Percentiles rank a stretch among this genome's conserved stretches.
Evolutionary conservation across 1,140 invertebrate species (phyloP).

Genomic region (Pogonomyrmex barbatus): DNA sequence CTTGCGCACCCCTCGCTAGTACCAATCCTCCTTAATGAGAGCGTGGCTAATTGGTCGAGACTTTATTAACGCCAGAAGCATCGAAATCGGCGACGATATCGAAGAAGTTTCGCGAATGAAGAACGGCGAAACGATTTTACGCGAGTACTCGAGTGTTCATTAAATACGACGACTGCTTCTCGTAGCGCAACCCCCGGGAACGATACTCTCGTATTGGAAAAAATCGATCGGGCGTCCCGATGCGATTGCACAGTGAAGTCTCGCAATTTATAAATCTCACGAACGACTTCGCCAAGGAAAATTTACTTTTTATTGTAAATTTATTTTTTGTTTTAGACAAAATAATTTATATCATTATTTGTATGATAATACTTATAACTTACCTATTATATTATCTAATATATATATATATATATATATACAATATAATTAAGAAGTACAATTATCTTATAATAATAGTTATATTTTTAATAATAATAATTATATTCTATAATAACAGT

Average conservation of each 20-base stretch:
- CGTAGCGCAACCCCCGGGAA: not conserved
- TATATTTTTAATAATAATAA: too few relatives aligned
- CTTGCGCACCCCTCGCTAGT: slow-evolving; percentile 51
- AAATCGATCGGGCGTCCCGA: not conserved
- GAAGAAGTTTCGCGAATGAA: slow-evolving; percentile 59
- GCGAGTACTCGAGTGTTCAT: slow-evolving; percentile 63
- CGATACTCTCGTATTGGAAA: not conserved
- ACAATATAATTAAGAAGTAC: too few relatives aligned
- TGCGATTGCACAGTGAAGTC: not conserved
- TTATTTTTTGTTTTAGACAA: slow-evolving; percentile 8
- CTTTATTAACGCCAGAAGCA: slow-evolving; percentile 67
- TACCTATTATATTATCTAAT: too few relatives aligned
- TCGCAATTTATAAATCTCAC: slow-evolving; percentile 14
- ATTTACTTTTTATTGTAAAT: not conserved
- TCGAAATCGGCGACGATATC: slow-evolving; percentile 55
- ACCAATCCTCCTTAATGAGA: slow-evolving; percentile 69
- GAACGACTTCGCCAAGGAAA: not conserved
- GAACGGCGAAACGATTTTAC: slow-evolving; percentile 65
- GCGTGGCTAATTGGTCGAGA: slow-evolving; percentile 71
- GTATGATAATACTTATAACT: too few relatives aligned
- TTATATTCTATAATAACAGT: too few relatives aligned
- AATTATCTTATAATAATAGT: too few relatives aligned
- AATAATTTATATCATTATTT: not conserved
- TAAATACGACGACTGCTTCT: slow-evolving; percentile 59
- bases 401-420: too few relatives aligned